Evolutionary conservation across 2,113 vertebrate species (phyloP).

Genomic region (Sminthopsis crassicaudata): DNA sequence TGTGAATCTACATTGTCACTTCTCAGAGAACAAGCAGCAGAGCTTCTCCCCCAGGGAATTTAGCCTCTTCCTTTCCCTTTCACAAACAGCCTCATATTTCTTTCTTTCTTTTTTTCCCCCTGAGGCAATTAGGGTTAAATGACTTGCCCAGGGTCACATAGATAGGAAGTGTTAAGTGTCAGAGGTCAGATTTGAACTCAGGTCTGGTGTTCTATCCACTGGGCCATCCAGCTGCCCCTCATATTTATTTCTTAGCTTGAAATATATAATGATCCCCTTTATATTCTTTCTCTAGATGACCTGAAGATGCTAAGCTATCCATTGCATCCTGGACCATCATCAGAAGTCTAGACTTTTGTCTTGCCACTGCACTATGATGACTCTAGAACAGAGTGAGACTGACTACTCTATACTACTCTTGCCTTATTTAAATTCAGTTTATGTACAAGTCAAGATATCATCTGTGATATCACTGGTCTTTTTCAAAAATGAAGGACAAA

Average conservation of each 20-base stretch:
- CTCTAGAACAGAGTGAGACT: background rate
- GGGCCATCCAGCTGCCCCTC: background rate
- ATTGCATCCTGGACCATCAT: background rate
- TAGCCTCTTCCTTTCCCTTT: background rate
- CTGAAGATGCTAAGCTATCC: background rate
- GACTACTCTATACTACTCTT: background rate
- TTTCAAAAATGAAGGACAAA: background rate
- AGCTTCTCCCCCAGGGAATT: background rate
- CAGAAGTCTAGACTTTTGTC: background rate
- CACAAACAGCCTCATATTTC: background rate
- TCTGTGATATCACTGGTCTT: background rate
- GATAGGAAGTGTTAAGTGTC: too few relatives aligned
- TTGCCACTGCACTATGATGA: background rate
- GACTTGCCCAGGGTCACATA: too few relatives aligned
- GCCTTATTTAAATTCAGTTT: background rate
- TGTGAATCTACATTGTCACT: background rate
- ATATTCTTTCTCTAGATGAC: background rate
- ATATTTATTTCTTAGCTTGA: background rate
- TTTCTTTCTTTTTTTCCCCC: background rate
- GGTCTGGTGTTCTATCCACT: too few relatives aligned
- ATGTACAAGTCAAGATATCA: background rate
- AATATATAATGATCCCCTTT: background rate
- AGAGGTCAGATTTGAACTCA: too few relatives aligned
- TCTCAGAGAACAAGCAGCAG: background rate
- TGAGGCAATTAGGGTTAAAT: too few relatives aligned